Evolutionary conservation across 2,797 vertebrate species (phyloP), one percentile per base, ranked within the genome.

Genomic region (Arnoldichthys spilopterus): DNA sequence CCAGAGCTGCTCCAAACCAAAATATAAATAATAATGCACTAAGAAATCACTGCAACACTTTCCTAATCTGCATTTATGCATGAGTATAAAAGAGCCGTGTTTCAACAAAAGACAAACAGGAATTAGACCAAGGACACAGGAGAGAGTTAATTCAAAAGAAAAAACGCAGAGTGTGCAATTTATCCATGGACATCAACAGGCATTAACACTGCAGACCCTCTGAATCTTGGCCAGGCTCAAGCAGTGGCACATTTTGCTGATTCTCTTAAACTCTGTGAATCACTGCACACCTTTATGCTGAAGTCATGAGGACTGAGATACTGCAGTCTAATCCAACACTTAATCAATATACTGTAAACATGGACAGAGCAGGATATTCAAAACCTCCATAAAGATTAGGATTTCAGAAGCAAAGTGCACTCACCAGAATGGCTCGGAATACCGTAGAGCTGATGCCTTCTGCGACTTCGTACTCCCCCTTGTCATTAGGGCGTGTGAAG

Each of bases 371-470:
- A 32, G 66, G 28, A 78, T 72, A 68, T 56, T 28, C 47, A 64
- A 78, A 76, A 51, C 58, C 68, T 26, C 54, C 64, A 32, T 24
- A 61, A 75, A 47, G 2, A 37, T 11, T 62, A 71, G 62, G 24
- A 24, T 49, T 61, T 24, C 22, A 47, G 28, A 73, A 69, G 3
- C 22, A 5, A 32, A 18, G 32, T n/a, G 43, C 34, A 84, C 95
- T 97, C 89, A 99, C 98, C 95, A 99, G 89, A 86, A 99, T 97
- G 85, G 98, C 98, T 87, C 98, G 94, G 91, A 99, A 99, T 64
- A 99, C 96, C 1, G 97, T 98, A 54, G 96, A 99, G 83, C 97
- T 97, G 93, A 99, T 99, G 76, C 98, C 98, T 66, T 99, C 98
- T 2, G 98, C 98, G 80, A 99, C 98, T 86, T 99, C 98, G 77